Percentiles rank a stretch among this genome's conserved stretches.
phyloP scores from a whole-genome alignment of 1,140 invertebrate species.

The Heterodera schachtii region DNA sequence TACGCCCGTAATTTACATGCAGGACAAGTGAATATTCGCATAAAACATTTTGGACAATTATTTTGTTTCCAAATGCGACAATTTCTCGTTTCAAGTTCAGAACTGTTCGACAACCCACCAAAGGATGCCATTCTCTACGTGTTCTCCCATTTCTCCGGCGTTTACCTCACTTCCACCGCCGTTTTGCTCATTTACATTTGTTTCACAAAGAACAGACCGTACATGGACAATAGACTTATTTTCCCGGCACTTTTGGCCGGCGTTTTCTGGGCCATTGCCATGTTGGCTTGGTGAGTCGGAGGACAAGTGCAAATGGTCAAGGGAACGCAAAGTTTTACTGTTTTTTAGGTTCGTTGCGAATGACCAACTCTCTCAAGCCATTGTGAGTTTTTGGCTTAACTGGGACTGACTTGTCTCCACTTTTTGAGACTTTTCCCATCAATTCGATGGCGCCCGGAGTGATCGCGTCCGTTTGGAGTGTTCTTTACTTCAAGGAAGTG shows the following conservation, averaged over 20 bases:
- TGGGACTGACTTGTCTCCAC: background rate
- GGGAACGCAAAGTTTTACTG: background rate
- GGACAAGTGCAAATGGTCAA: background rate
- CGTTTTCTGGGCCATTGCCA: slow-evolving; percentile 68
- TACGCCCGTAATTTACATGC: slow-evolving; percentile 66
- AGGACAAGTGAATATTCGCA: slow-evolving; percentile 65
- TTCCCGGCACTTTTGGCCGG: slow-evolving; percentile 68
- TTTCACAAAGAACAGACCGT: slow-evolving; percentile 64
- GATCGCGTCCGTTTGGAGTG: slow-evolving; percentile 51
- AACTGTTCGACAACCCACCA: slow-evolving; percentile 42
- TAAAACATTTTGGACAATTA: too few species aligned
- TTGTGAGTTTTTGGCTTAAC: slow-evolving; percentile 67
- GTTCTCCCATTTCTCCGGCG: slow-evolving; percentile 68
- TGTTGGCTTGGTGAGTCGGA: slow-evolving; percentile 63
- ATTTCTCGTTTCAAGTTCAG: slow-evolving; percentile 10
- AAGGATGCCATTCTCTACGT: slow-evolving; percentile 68
- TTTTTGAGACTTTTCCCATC: slow-evolving; percentile 29
- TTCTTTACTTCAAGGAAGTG: slow-evolving; percentile 59
- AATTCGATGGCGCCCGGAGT: slow-evolving; percentile 42
- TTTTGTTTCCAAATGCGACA: too few species aligned
- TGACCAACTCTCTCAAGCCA: slow-evolving; percentile 66
- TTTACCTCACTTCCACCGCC: slow-evolving; percentile 61
- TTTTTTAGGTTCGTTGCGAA: slow-evolving; percentile 67
- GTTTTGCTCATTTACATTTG: slow-evolving; percentile 67
- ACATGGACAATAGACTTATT: slow-evolving; percentile 66